Conservation (phyloP, 2,113 vertebrate genomes). For the Ophthalmotilapia sp. region DNA sequence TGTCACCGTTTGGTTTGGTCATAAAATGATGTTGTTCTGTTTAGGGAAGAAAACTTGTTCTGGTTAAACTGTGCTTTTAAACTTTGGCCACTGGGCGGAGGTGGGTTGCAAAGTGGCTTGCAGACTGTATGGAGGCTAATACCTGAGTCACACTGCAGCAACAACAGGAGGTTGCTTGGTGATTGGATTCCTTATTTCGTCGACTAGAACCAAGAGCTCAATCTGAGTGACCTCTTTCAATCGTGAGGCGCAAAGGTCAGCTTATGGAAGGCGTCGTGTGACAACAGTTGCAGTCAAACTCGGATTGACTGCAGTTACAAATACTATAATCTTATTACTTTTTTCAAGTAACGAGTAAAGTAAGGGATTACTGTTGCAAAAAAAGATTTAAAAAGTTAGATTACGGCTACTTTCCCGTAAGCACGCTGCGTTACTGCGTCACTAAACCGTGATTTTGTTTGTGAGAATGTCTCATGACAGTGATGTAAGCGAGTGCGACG, state of each 20-base stretch:
- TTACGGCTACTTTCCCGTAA: accelerated
- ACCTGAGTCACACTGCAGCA: not conserved
- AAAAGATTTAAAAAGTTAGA: not conserved
- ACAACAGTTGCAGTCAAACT: not conserved
- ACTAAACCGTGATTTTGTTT: not conserved
- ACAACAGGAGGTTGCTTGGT: not conserved
- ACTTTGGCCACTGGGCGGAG: not conserved
- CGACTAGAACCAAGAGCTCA: not conserved
- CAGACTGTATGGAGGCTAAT: not conserved
- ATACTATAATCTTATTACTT: not conserved
- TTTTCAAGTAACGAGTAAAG: not conserved
- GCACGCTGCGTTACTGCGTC: accelerated
- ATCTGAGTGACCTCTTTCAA: not conserved
- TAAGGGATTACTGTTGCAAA: not conserved
- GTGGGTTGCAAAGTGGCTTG: not conserved
- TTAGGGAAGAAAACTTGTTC: not conserved
- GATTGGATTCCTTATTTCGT: not conserved
- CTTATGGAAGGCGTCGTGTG: not conserved
- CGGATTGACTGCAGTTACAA: not conserved
- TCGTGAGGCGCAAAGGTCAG: not conserved
- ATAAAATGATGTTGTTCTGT: too few relatives aligned
- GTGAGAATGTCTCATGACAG: accelerated
- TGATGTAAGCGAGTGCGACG: not conserved
- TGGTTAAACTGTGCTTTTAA: not conserved
- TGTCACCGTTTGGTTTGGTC: not conserved